A percentile compares a stretch with the other conserved stretches of the same genome.
Conservation (phyloP, 2,797 vertebrate genomes). For the Chelon auratus region DNA sequence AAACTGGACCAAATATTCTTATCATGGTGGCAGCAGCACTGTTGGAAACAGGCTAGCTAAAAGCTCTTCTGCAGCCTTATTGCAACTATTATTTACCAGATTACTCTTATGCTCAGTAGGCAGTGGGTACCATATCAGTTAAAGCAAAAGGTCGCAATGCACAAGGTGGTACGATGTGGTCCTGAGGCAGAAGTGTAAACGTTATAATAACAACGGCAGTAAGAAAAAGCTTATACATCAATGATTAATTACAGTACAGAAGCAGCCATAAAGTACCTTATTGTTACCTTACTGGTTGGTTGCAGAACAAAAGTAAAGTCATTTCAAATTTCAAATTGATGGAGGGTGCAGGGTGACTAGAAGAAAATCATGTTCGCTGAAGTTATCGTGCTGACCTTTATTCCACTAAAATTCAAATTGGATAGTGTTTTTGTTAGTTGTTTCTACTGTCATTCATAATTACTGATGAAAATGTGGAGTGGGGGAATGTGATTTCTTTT, state of each 20-base stretch:
- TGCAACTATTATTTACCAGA: neutral
- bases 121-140: neutral
- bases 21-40: no score
- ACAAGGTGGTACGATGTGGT: constrained; percentile 4
- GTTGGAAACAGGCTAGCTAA: neutral
- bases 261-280: neutral
- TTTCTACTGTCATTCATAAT: no score
- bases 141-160: constrained; percentile 14
- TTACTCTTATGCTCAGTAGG: neutral
- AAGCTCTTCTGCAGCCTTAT: neutral
- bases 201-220: constrained; percentile 6
- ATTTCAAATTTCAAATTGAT: neutral
- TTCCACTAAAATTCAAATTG: no score
- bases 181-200: constrained; percentile 27
- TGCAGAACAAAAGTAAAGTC: no score
- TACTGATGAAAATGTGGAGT: no score
- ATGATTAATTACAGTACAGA: constrained; percentile 1
- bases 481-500: no score
- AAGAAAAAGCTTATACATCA: neutral
- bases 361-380: no score
- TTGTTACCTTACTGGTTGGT: neutral
- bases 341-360: no score
- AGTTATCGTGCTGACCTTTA: no score
- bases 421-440: no score
- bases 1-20: neutral